phyloP scores from a whole-genome alignment of 2,113 vertebrate genomes.

The Hepsetus odoe region DNA sequence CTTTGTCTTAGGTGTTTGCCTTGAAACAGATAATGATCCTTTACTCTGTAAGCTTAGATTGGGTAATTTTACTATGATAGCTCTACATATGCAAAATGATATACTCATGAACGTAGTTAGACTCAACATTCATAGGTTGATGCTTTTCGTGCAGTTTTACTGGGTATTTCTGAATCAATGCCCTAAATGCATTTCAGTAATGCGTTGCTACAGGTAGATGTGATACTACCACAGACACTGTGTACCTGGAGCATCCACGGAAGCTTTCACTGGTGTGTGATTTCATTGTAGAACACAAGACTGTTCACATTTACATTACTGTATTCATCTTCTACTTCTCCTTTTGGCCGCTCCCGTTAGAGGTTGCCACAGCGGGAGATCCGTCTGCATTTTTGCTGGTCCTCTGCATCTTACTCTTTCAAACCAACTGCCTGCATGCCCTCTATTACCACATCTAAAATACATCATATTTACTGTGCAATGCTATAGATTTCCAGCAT shows the following conservation, averaged over 20 bases:
- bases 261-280: no score
- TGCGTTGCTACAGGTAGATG: not conserved
- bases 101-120: not conserved
- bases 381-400: no score
- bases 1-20: not conserved
- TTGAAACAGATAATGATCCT: not conserved
- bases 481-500: not conserved
- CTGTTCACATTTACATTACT: no score
- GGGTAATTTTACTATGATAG: not conserved
- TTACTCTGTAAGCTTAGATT: not conserved
- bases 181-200: not conserved
- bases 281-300: no score
- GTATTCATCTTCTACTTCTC: no score
- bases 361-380: no score
- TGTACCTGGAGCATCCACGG: no score
- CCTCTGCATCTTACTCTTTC: no score
- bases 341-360: no score
- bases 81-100: not conserved
- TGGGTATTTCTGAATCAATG: not conserved
- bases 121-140: not conserved
- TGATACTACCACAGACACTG: not conserved
- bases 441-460: no score
- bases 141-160: not conserved
- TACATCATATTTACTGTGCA: not conserved
- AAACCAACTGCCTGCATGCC: no score